Conservation (phyloP, 2,797 vertebrate species). For the Scolopax bukidnonensis region DNA sequence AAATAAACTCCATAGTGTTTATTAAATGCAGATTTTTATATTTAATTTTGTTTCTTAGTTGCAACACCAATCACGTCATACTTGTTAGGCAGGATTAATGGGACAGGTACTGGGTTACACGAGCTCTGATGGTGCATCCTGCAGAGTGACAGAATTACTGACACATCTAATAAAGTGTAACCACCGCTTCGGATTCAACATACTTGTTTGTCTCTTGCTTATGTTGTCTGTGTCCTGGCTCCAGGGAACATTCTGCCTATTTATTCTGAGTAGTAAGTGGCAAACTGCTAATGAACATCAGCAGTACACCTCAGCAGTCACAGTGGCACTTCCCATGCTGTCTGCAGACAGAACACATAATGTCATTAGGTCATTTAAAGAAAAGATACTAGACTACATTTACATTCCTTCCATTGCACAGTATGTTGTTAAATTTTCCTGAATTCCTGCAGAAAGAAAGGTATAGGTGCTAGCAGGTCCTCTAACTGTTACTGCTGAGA, state of each 20-base stretch:
- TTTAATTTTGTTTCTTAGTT: slow-evolving; percentile 45
- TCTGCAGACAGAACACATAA: not conserved
- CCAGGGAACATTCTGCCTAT: slow-evolving; percentile 24
- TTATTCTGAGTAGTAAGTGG: slow-evolving; percentile 9
- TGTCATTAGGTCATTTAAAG: not conserved
- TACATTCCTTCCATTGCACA: not conserved
- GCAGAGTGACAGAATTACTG: slow-evolving; percentile 53
- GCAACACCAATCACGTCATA: not conserved
- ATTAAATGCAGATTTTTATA: slow-evolving; percentile 17
- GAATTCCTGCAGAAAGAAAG: not conserved
- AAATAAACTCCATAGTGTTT: not conserved
- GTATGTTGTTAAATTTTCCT: not conserved
- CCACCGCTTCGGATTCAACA: not conserved
- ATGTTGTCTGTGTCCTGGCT: slow-evolving; percentile 3
- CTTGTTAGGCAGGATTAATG: slow-evolving; percentile 58
- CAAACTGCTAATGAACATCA: slow-evolving; percentile 42
- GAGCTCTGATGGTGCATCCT: not conserved
- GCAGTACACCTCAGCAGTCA: not conserved
- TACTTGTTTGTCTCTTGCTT: slow-evolving; percentile 27
- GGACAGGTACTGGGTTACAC: not conserved
- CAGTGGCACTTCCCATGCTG: not conserved
- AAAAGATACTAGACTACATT: not conserved
- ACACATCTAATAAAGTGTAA: slow-evolving; percentile 57
- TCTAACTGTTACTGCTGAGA: not conserved
- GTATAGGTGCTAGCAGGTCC: not conserved